phyloP scores from a whole-genome alignment of 2,113 vertebrate species.

The Eupsittula cactorum region DNA sequence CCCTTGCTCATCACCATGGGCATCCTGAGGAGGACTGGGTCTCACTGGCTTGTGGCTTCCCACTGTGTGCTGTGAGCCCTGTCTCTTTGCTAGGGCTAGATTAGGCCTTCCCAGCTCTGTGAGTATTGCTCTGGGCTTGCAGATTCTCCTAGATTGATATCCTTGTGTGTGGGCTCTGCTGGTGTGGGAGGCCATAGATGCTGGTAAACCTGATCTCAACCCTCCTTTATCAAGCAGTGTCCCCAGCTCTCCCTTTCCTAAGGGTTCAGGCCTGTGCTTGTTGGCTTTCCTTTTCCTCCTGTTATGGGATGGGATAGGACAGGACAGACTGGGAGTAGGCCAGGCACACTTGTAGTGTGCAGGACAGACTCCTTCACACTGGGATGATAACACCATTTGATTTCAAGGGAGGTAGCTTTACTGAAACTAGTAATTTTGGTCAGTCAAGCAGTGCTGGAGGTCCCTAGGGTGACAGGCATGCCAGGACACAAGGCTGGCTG shows the following conservation, averaged over 20 bases:
- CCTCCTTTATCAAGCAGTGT: not conserved
- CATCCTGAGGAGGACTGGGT: not conserved
- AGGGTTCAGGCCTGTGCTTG: fast-evolving
- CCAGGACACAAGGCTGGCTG: not conserved
- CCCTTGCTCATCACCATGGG: not conserved
- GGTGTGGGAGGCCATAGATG: not conserved
- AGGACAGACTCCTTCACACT: not conserved
- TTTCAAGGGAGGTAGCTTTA: not conserved
- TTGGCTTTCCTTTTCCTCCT: not conserved
- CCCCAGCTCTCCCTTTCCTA: not conserved
- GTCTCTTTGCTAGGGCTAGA: not conserved
- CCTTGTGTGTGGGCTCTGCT: not conserved
- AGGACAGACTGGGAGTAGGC: not conserved
- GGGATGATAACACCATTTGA: not conserved
- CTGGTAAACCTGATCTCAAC: not conserved
- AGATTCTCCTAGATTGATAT: not conserved
- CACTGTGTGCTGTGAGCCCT: not conserved
- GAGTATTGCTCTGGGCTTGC: not conserved
- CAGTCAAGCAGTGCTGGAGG: not conserved
- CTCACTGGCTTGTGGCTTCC: not conserved
- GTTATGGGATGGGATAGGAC: not conserved
- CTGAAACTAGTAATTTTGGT: not conserved
- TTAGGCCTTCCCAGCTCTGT: not conserved
- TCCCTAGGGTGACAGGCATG: not conserved
- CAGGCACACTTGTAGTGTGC: not conserved